Evolutionary conservation across 2,888 invertebrate species (phyloP), one percentile per base, ranked within the genome.

Genomic region (Sphaerophoria taeniata): DNA sequence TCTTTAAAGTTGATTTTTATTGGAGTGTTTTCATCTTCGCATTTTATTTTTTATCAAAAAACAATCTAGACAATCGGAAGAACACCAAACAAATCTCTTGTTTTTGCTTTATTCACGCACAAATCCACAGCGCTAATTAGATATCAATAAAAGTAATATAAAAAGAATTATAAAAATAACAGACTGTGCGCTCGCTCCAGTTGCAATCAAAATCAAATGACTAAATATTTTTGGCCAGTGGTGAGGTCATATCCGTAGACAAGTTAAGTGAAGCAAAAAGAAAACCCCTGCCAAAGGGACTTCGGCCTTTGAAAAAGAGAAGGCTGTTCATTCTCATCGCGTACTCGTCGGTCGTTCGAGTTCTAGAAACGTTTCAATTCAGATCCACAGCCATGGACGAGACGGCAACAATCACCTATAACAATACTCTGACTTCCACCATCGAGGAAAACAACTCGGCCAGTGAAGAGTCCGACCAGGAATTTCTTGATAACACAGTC

Each of bases 381-480:
- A 34, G 4, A 49, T 39, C 12, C 39, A 14, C 1, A 43, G 11
- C 34, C 58, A 85, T 85, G 85, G 85, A 81, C 24, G 85, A 76
- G 9, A 81, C 47, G 14, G 43, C 45, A n/a, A 53, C 81, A 9
- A 73, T 70, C 12, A 80, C 67, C 56, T 43, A 55, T 11, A 67
- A 39, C 65, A 71, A 55, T 43, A 51, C 61, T 34, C 33, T 65
- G 36, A 63, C 53, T 36, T 63, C 73, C 31, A 63, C 75, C 16
- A 16, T 63, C 2, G 82, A 87, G 31, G 71, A 72, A 0, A 63
- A 55, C 16, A 63, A 55, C 43, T 88, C 88, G 43, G 87, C 92
- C 88, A 95, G 95, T 90, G 95, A 95, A 89, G 95, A 95, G 89
- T 96, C 96, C 73, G 96, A 96, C 90, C 94, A 95, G 79, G 96